Conservation (phyloP, 1,140 invertebrate genomes). For the Ditylenchus dipsaci region DNA sequence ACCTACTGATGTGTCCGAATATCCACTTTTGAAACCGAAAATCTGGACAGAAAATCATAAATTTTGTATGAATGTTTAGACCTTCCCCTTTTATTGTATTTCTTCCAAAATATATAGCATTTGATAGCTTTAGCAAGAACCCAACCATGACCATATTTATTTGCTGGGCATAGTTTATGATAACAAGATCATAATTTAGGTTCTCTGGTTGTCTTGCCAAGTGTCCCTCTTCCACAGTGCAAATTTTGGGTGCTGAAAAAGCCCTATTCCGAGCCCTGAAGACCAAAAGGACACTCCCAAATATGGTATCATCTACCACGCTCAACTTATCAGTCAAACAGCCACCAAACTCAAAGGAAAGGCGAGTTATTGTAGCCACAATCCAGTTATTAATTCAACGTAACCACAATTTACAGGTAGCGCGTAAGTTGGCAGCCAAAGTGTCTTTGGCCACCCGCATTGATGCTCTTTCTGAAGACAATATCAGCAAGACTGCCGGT, state of each 20-base stretch:
- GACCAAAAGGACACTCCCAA: constrained; percentile 97
- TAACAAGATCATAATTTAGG: too few relatives aligned
- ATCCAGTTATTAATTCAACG: background rate
- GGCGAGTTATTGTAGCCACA: constrained; percentile 58
- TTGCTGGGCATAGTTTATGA: too few relatives aligned
- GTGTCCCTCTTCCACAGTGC: constrained; percentile 93
- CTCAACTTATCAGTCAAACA: constrained; percentile 81
- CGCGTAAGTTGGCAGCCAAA: constrained; percentile 92
- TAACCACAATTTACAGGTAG: constrained; percentile 68
- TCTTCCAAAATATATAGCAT: too few relatives aligned
- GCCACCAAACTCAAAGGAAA: constrained; percentile 83
- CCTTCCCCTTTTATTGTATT: too few relatives aligned
- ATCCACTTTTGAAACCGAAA: too few relatives aligned
- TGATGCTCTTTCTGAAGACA: constrained; percentile 83
- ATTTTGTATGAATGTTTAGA: too few relatives aligned
- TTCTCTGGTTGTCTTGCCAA: constrained; percentile 90
- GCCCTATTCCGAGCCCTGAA: constrained; percentile 93
- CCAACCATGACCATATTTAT: too few relatives aligned
- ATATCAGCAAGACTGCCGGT: constrained; percentile 38
- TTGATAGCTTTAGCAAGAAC: too few relatives aligned
- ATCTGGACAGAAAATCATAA: too few relatives aligned
- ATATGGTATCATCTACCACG: constrained; percentile 97
- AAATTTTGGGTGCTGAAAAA: constrained; percentile 96
- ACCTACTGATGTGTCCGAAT: too few relatives aligned
- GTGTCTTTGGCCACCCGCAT: constrained; percentile 83